Conservation (phyloP, 2,888 invertebrate species). For the Drosophila tripunctata region DNA sequence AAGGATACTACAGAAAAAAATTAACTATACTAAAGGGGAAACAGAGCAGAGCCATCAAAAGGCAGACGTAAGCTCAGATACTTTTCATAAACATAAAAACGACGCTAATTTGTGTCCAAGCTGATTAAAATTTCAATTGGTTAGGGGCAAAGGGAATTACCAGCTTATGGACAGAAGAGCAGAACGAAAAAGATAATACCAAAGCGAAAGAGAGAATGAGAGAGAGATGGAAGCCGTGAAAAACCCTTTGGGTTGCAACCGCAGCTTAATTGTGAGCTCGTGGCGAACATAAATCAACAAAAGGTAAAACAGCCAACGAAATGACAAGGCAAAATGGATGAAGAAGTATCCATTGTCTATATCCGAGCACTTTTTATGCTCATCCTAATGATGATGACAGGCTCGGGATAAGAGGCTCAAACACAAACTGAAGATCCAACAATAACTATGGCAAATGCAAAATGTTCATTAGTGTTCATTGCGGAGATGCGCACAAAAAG, state of each 20-base stretch:
- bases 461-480: conserved; percentile 66
- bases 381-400: conserved; percentile 68
- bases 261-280: conserved; percentile 68
- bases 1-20: conserved; percentile 34
- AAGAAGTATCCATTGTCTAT: conserved; percentile 49
- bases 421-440: conserved; percentile 29
- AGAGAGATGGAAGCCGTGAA: background rate
- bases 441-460: conserved; percentile 55
- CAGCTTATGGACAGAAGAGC: background rate
- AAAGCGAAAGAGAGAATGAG: background rate
- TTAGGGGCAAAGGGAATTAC: conserved; percentile 8
- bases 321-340: conserved; percentile 52
- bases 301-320: conserved; percentile 56
- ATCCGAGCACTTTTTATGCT: conserved; percentile 31
- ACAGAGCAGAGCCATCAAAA: conserved; percentile 20
- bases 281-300: conserved; percentile 68
- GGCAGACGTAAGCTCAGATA: conserved; percentile 20
- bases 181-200: conserved; percentile 7
- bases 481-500: background rate
- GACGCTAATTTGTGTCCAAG: conserved; percentile 73
- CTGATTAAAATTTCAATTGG: conserved; percentile 77
- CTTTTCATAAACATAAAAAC: conserved; percentile 54
- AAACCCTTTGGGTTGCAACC: conserved; percentile 43
- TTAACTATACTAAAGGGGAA: background rate
- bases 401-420: conserved; percentile 10